Base-by-base conservation (phyloP, 2,888 invertebrate species). In the Idaea biselata region DNA sequence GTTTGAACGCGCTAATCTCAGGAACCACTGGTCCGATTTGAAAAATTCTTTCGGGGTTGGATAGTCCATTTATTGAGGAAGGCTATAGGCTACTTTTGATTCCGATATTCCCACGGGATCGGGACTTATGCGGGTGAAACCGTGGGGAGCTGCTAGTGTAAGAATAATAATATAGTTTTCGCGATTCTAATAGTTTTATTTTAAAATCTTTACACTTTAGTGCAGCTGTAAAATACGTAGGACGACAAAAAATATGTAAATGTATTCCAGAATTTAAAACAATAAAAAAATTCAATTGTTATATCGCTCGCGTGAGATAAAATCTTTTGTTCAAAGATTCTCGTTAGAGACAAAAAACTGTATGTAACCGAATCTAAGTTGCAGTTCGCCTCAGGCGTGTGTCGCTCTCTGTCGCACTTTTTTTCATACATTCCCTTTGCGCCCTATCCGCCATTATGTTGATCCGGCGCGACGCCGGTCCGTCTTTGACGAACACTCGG, bases 391-490 rank as follows among this genome's bases (percentile, higher is more conserved):
- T 73, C 76, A 74, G 82, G 82, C 82, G 83, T 81, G 80, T 86
- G 82, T 80, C 83, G 81, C 83, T 80, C 80, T 68, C 75, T 76
- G 56, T 56, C 18, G 18, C 56, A 11, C 18, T 56, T 79, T 84
- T 80, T 86, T 84, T 77, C 87, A 84, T 85, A 83, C 86, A 84
- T 87, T 86, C 88, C 80, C 80, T 85, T 84, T 86, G 74, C 82
- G 78, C 89, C 87, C 85, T 83, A 84, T 87, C 87, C 87, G 81
- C 89, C 83, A 91, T 92, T 91, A 89, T 89, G 87, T 87, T 84
- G 84, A 89, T 89, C 89, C 88, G 90, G 83, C 83, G 82, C 89
- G 91, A 84, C 91, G 91, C 91, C 91, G 91, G 90, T 90, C 81
- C 78, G 86, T 85, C 89, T 91, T 91, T 91, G 90, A 90, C 90